These are phyloP conservation scores for Micronycteris hirsuta DNA, from an alignment of 2,113 vertebrate species.

Conservation along the genomic window DNA sequence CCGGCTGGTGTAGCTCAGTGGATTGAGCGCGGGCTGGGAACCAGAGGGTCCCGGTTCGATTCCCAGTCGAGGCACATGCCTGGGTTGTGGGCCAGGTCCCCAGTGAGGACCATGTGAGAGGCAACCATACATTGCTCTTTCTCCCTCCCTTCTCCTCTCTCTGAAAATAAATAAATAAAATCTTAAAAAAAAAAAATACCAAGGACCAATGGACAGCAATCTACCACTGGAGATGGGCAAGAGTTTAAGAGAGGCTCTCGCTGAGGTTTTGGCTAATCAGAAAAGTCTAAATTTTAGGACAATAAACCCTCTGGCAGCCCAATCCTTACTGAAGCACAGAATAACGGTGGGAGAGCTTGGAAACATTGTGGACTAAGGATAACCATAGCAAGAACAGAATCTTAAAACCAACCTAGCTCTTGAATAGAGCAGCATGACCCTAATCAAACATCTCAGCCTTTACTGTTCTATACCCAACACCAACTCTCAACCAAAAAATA, in stretches of 20 bases:
- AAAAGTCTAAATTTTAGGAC: background rate
- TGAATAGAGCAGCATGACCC: background rate
- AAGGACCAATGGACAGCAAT: background rate
- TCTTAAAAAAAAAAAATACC: too few relatives aligned
- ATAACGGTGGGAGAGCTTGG: background rate
- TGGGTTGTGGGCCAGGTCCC: too few relatives aligned
- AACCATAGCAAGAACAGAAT: background rate
- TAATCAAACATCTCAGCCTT: background rate
- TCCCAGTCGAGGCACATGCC: too few relatives aligned
- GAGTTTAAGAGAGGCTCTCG: background rate
- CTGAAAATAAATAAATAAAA: too few relatives aligned
- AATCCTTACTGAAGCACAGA: background rate
- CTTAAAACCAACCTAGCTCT: background rate
- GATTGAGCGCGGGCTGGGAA: too few relatives aligned
- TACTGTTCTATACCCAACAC: background rate
- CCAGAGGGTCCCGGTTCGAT: too few relatives aligned
- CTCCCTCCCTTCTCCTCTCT: too few relatives aligned
- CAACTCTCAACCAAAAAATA: background rate
- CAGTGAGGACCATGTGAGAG: too few relatives aligned
- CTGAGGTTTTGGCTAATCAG: background rate
- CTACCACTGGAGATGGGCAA: too few relatives aligned
- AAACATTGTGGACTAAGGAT: background rate
- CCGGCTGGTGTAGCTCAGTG: too few relatives aligned
- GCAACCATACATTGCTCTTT: too few relatives aligned
- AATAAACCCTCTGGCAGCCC: background rate